Percentiles rank a stretch among this genome's conserved stretches.
Evolutionary conservation across 1,140 invertebrate genomes (phyloP).

Genomic region (Medauroidea extradentata): DNA sequence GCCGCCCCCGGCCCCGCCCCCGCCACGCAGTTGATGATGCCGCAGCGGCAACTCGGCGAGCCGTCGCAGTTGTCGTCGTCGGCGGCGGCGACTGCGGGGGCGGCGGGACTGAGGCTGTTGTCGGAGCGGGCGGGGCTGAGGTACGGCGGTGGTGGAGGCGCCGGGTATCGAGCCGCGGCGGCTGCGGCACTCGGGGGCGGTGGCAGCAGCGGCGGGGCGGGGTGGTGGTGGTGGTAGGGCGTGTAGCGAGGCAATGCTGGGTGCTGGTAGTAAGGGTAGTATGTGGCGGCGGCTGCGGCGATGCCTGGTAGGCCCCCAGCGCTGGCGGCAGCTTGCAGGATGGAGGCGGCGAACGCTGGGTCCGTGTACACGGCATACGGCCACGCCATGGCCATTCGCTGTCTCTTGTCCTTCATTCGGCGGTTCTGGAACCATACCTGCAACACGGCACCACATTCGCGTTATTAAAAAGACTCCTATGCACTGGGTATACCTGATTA

Average conservation of each 20-base stretch:
- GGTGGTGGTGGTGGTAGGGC: conserved; percentile 42
- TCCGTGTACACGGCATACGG: conserved; percentile 92
- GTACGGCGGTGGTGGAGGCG: background rate
- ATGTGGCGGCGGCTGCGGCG: conserved; percentile 42
- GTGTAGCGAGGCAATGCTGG: conserved; percentile 41
- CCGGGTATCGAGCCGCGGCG: conserved; percentile 34
- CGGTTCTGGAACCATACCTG: conserved; percentile 99
- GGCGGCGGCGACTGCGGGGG: conserved; percentile 22
- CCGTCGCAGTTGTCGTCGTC: conserved; percentile 44
- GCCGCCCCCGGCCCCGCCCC: conserved; percentile 5
- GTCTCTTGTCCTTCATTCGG: conserved; percentile 98
- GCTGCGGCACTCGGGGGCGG: conserved; percentile 32
- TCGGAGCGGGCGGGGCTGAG: conserved; percentile 5
- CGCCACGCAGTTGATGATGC: conserved; percentile 33
- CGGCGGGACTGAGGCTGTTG: conserved; percentile 10
- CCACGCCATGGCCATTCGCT: conserved; percentile 89
- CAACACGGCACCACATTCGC: conserved; percentile 12
- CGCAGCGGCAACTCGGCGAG: conserved; percentile 28
- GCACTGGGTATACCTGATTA: too few relatives aligned
- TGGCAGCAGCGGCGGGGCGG: conserved; percentile 4
- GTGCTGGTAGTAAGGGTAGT: conserved; percentile 38
- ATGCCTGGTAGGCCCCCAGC: conserved; percentile 48
- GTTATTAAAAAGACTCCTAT: too few relatives aligned
- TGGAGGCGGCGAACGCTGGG: conserved; percentile 84
- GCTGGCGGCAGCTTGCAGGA: conserved; percentile 76